Conservation (phyloP, 1,140 invertebrate species). For the Diploscapter pachys region DNA sequence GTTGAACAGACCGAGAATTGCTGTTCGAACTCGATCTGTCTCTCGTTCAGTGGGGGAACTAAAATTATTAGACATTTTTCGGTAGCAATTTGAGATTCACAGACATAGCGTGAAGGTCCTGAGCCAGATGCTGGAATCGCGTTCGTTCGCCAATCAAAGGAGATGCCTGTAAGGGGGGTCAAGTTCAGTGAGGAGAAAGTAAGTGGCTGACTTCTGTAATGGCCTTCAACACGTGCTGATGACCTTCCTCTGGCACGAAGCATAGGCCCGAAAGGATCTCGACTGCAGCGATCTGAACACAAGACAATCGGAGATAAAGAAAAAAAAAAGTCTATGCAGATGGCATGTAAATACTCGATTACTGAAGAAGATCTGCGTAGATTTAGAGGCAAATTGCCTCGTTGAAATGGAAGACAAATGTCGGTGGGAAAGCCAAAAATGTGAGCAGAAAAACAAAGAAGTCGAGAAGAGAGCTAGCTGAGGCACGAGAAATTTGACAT, state of each 20-base stretch:
- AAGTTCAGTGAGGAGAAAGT: neutral
- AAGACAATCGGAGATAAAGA: too few relatives aligned
- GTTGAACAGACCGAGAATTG: conserved; percentile 96
- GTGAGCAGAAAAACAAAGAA: too few relatives aligned
- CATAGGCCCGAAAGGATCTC: conserved; percentile 57
- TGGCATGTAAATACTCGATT: too few relatives aligned
- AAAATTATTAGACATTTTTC: conserved; percentile 64
- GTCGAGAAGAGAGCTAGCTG: too few relatives aligned
- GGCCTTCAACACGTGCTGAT: conserved; percentile 47
- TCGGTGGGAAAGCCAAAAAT: too few relatives aligned
- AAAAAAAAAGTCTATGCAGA: too few relatives aligned
- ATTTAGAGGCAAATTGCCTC: too few relatives aligned
- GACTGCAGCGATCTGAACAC: conserved; percentile 48
- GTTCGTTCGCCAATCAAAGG: conserved; percentile 50
- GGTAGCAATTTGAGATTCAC: conserved; percentile 65
- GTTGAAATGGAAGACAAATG: too few relatives aligned
- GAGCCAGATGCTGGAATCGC: conserved; percentile 76
- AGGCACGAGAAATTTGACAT: too few relatives aligned
- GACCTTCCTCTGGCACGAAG: conserved; percentile 50
- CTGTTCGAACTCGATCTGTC: conserved; percentile 69
- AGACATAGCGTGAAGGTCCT: conserved; percentile 84
- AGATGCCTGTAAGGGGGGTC: conserved; percentile 21
- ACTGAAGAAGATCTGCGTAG: too few relatives aligned
- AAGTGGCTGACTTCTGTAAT: conserved; percentile 44
- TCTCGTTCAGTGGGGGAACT: conserved; percentile 44